These are phyloP conservation scores for Strix aluco DNA, from an alignment of 2,113 vertebrate genomes.

Conservation along the genomic window DNA sequence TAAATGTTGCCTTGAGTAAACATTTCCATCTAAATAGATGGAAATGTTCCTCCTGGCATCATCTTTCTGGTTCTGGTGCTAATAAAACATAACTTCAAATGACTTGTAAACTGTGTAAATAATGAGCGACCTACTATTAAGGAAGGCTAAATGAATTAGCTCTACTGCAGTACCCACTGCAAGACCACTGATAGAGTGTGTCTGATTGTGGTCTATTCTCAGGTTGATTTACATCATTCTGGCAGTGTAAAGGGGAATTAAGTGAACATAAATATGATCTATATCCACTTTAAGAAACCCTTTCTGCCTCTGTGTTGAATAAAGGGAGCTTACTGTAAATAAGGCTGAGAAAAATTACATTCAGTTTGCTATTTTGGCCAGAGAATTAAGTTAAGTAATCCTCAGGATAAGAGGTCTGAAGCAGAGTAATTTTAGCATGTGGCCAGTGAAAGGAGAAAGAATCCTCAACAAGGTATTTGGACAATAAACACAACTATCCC, in stretches of 20 bases:
- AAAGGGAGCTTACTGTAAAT: slow-evolving; percentile 57
- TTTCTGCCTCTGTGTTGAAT: slow-evolving; percentile 36
- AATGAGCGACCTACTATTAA: slow-evolving; percentile 38
- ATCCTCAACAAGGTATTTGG: neutral
- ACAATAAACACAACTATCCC: neutral
- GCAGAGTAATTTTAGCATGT: neutral
- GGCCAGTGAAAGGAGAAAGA: neutral
- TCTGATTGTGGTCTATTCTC: neutral
- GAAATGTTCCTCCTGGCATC: neutral
- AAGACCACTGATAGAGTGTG: neutral
- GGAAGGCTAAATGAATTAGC: neutral
- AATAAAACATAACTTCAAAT: slow-evolving; percentile 4
- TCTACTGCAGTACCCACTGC: neutral
- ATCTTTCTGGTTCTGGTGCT: neutral
- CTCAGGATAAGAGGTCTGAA: neutral
- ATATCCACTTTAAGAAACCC: slow-evolving; percentile 22
- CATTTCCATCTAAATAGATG: neutral
- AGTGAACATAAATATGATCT: slow-evolving; percentile 60
- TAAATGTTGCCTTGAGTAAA: neutral
- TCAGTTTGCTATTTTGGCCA: slow-evolving; percentile 17
- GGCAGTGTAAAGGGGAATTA: slow-evolving; percentile 33
- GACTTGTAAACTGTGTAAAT: slow-evolving; percentile 27
- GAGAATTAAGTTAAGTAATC: neutral
- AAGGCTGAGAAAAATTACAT: slow-evolving; percentile 49
- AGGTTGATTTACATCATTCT: slow-evolving; percentile 40